phyloP scores from a whole-genome alignment of 2,797 vertebrate genomes.

The Sylvilagus floridanus region DNA sequence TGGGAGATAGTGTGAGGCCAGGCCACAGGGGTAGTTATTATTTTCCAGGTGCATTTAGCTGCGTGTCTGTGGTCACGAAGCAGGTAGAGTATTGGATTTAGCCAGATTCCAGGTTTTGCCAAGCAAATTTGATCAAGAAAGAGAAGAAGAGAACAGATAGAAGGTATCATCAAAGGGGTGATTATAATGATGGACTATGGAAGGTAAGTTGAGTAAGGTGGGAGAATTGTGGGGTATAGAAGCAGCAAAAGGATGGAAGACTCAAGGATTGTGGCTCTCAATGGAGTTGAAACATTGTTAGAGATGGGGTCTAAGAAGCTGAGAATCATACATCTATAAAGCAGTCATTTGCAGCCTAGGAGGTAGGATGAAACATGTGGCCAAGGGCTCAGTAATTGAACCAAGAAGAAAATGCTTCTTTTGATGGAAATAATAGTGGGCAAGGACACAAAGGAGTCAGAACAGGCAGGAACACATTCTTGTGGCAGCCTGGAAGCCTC shows the following conservation, averaged over 20 bases:
- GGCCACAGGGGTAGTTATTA: not conserved
- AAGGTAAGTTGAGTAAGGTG: not conserved
- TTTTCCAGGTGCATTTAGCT: not conserved
- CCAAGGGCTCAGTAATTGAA: not conserved
- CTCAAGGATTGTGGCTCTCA: not conserved
- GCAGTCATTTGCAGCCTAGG: not conserved
- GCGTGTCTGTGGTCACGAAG: not conserved
- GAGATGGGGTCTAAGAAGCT: not conserved
- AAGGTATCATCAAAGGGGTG: not conserved
- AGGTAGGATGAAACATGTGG: not conserved
- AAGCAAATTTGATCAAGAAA: not conserved
- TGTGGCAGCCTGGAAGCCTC: not conserved
- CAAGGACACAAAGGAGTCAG: not conserved
- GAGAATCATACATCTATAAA: not conserved
- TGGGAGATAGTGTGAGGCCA: not conserved
- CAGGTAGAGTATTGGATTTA: not conserved
- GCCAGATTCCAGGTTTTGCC: not conserved
- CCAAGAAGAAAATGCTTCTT: not conserved
- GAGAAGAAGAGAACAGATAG: not conserved
- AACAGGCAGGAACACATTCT: not conserved
- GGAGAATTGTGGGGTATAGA: not conserved
- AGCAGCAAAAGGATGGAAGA: not conserved
- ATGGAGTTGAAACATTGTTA: not conserved
- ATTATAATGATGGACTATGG: not conserved
- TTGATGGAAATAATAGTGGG: not conserved